A percentile compares a stretch with the other conserved stretches of the same genome.
Conservation (phyloP, 2,797 vertebrate species). For the Loriculus beryllinus region DNA sequence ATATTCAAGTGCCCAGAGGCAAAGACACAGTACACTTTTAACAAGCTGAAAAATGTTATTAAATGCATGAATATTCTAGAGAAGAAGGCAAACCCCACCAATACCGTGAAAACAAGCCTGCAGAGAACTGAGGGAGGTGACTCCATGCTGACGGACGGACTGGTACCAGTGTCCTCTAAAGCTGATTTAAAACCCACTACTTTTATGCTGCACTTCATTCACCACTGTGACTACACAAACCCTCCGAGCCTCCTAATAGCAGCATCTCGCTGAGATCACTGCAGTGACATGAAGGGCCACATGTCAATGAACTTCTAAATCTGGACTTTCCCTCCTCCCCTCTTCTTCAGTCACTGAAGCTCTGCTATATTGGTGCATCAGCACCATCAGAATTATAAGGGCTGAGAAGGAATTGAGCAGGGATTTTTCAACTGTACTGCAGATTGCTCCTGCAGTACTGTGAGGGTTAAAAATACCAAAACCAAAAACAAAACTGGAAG, state of each 20-base stretch:
- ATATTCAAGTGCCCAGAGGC: conserved; percentile 8
- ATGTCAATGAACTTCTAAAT: background rate
- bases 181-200: background rate
- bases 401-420: background rate
- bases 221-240: background rate
- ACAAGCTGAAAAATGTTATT: background rate
- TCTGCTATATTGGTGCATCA: background rate
- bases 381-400: background rate
- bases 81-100: background rate
- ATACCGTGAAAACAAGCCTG: background rate
- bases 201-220: background rate
- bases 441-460: background rate
- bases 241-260: background rate
- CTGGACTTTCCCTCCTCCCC: background rate
- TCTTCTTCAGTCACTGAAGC: background rate
- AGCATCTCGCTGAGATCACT: background rate
- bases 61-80: background rate
- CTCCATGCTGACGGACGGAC: background rate
- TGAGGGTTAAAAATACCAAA: background rate
- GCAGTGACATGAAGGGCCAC: background rate
- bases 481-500: background rate
- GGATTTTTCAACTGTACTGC: background rate
- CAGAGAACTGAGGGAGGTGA: background rate
- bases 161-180: background rate
- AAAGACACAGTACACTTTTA: background rate